These are phyloP conservation scores for Agapetus fuscipes DNA, from an alignment of 2,888 invertebrate species.

Conservation along the genomic window DNA sequence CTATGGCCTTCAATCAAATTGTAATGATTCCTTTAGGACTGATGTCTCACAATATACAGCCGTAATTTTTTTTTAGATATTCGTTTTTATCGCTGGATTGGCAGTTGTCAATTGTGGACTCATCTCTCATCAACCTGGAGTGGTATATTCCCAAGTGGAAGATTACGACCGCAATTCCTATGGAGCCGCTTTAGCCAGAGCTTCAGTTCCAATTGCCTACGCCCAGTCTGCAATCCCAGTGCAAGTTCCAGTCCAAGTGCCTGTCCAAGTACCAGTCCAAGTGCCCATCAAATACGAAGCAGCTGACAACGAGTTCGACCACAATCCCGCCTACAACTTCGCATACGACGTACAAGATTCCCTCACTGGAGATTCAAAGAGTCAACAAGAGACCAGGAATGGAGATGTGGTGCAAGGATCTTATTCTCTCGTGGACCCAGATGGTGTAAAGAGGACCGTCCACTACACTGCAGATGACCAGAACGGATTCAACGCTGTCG, in stretches of 20 bases:
- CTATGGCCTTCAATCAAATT: too few relatives aligned
- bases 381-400: conserved; percentile 25
- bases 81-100: background rate
- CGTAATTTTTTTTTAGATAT: background rate
- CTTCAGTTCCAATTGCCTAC: background rate
- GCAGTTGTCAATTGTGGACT: background rate
- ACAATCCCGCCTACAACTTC: conserved; percentile 28
- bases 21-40: too few relatives aligned
- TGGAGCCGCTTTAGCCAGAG: background rate
- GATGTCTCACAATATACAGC: too few relatives aligned
- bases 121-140: background rate
- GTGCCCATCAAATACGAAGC: background rate
- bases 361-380: conserved; percentile 29
- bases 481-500: conserved; percentile 1
- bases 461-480: conserved; percentile 26
- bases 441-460: conserved; percentile 28
- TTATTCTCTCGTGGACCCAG: conserved; percentile 28
- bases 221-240: background rate
- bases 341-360: conserved; percentile 29
- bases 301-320: conserved; percentile 2
- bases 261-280: background rate
- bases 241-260: background rate
- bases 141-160: background rate
- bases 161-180: background rate
- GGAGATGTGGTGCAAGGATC: conserved; percentile 24